Conservation (phyloP, 2,113 vertebrate genomes). For the Falcunculus frontatus region DNA sequence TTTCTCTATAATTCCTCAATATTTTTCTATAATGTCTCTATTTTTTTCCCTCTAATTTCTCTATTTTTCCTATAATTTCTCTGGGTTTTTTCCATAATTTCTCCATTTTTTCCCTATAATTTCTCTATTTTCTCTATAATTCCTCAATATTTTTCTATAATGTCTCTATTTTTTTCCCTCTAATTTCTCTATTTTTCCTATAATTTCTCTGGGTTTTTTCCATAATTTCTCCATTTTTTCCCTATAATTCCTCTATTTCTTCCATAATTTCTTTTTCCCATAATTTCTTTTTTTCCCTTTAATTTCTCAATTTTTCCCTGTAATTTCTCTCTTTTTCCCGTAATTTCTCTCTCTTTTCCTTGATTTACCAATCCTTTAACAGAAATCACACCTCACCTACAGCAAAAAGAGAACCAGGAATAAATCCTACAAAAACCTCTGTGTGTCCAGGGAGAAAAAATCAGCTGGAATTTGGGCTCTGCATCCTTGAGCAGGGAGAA, state of each 20-base stretch:
- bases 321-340: not conserved
- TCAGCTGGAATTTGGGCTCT: not conserved
- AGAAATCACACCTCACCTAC: not conserved
- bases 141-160: not conserved
- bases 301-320: not conserved
- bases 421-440: not conserved
- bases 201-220: not conserved
- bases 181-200: not conserved
- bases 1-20: not conserved
- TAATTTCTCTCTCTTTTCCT: not conserved
- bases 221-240: not conserved
- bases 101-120: too few species aligned
- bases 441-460: not conserved
- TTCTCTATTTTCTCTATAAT: not conserved
- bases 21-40: not conserved
- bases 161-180: not conserved
- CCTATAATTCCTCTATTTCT: not conserved
- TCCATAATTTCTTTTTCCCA: not conserved
- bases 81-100: not conserved
- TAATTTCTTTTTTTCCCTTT: not conserved
- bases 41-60: not conserved
- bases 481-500: not conserved
- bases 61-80: not conserved
- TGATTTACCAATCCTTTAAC: not conserved
- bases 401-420: not conserved